Evolutionary conservation across 2,797 vertebrate species (phyloP).

Genomic region (Chromobotia macracanthus): DNA sequence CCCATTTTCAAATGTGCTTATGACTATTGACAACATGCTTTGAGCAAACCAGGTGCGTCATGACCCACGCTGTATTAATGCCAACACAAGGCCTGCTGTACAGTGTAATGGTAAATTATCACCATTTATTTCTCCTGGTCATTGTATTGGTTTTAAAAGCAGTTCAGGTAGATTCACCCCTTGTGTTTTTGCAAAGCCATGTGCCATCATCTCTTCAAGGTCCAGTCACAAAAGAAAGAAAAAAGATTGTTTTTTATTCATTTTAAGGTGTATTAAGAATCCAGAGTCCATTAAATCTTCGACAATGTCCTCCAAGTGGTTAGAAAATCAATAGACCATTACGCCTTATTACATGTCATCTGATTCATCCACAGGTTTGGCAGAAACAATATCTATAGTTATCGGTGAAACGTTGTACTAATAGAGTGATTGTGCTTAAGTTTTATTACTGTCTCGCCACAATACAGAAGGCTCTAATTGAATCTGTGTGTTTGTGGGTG

Average conservation of each 20-base stretch:
- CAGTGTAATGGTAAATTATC: neutral
- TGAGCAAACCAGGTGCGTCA: neutral
- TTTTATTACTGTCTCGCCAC: slow-evolving; percentile 8
- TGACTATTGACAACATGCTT: neutral
- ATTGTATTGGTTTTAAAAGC: slow-evolving; percentile 13
- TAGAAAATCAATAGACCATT: slow-evolving; percentile 55
- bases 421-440: slow-evolving; percentile 22
- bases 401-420: slow-evolving; percentile 25
- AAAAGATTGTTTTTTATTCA: slow-evolving; percentile 46
- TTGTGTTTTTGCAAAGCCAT: neutral
- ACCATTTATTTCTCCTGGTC: neutral
- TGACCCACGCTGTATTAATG: neutral
- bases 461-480: slow-evolving; percentile 13
- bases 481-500: slow-evolving; percentile 21
- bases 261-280: slow-evolving; percentile 38
- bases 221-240: slow-evolving; percentile 35
- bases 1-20: slow-evolving; percentile 8
- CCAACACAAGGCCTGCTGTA: neutral
- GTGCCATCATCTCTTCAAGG: slow-evolving; percentile 10
- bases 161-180: neutral
- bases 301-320: slow-evolving; percentile 43
- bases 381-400: slow-evolving; percentile 44
- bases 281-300: slow-evolving; percentile 46
- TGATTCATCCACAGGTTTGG: slow-evolving; percentile 37
- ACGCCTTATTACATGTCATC: slow-evolving; percentile 33